These are phyloP conservation scores for Drosophila testacea DNA, from an alignment of 2,888 invertebrate genomes.

Conservation along the genomic window DNA sequence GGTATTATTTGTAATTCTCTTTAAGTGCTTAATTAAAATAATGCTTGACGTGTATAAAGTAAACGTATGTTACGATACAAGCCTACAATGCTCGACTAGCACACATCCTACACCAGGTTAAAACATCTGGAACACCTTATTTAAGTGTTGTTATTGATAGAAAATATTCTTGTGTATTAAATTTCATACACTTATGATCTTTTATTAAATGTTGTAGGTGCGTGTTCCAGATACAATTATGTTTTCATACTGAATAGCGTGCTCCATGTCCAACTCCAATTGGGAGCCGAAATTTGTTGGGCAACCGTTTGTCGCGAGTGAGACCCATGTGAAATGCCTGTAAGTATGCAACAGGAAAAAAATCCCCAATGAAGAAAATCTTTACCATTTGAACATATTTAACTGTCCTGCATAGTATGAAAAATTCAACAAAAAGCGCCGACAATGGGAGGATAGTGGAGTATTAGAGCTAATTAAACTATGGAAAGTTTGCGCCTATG, in stretches of 20 bases:
- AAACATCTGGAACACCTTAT: not conserved
- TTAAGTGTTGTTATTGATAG: too few relatives aligned
- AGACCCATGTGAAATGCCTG: conserved; percentile 85
- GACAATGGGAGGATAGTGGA: conserved; percentile 85
- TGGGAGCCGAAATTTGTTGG: conserved; percentile 73
- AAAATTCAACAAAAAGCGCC: conserved; percentile 85
- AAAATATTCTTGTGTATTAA: too few relatives aligned
- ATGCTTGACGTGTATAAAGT: conserved; percentile 9
- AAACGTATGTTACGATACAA: conserved; percentile 29
- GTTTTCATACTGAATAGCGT: conserved; percentile 58
- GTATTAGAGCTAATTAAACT: conserved; percentile 84
- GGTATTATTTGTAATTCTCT: conserved; percentile 25
- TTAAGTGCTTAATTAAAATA: not conserved
- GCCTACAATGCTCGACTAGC: not conserved
- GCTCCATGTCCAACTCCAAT: conserved; percentile 71
- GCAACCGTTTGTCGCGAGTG: conserved; percentile 78
- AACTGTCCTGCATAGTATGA: conserved; percentile 72
- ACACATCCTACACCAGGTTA: not conserved
- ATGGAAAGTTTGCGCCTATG: conserved; percentile 85
- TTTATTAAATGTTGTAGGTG: conserved; percentile 34
- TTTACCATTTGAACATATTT: too few relatives aligned
- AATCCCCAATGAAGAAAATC: not conserved
- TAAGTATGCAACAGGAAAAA: conserved; percentile 55
- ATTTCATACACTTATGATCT: not conserved
- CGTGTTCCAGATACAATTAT: conserved; percentile 50